Percentiles rank a stretch among this genome's conserved stretches.
These are phyloP conservation scores for Tetramorium alpestre DNA, from an alignment of 1,140 invertebrate genomes.

Conservation along the genomic window DNA sequence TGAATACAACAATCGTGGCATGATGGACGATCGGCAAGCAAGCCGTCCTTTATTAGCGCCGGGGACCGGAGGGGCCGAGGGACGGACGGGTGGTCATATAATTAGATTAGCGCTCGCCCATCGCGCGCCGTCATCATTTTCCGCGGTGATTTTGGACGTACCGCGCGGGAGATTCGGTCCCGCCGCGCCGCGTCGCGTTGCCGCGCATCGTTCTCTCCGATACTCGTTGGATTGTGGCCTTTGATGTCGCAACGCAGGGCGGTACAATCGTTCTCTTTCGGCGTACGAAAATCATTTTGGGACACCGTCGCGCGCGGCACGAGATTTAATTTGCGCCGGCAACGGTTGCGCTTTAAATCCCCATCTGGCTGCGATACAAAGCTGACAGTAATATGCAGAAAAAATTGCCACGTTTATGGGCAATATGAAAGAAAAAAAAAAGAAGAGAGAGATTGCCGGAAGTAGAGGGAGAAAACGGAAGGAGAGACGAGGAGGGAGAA, in stretches of 20 bases:
- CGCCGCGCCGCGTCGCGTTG: background rate
- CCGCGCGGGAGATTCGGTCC: constrained; percentile 37
- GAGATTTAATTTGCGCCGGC: constrained; percentile 66
- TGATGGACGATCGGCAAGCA: constrained; percentile 76
- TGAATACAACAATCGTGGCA: constrained; percentile 76
- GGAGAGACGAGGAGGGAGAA: background rate
- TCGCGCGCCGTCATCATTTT: constrained; percentile 70
- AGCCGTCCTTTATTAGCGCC: constrained; percentile 72
- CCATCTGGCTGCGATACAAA: constrained; percentile 37
- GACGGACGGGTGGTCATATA: constrained; percentile 55
- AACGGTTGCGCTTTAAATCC: constrained; percentile 46
- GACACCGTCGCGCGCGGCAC: constrained; percentile 31
- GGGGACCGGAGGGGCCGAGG: background rate
- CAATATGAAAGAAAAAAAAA: constrained; percentile 37
- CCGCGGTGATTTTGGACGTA: constrained; percentile 65
- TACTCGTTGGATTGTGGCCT: constrained; percentile 50
- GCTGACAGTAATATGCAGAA: constrained; percentile 57
- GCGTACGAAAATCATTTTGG: constrained; percentile 67
- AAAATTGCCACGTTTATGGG: constrained; percentile 56
- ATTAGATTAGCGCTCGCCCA: constrained; percentile 70
- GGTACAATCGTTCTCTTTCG: constrained; percentile 61
- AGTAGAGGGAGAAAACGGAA: background rate
- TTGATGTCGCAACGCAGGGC: constrained; percentile 64
- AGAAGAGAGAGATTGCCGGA: background rate
- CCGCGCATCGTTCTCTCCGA: background rate